These are phyloP conservation scores for Barnardius zonarius DNA, from an alignment of 2,113 vertebrate genomes.

Conservation along the genomic window DNA sequence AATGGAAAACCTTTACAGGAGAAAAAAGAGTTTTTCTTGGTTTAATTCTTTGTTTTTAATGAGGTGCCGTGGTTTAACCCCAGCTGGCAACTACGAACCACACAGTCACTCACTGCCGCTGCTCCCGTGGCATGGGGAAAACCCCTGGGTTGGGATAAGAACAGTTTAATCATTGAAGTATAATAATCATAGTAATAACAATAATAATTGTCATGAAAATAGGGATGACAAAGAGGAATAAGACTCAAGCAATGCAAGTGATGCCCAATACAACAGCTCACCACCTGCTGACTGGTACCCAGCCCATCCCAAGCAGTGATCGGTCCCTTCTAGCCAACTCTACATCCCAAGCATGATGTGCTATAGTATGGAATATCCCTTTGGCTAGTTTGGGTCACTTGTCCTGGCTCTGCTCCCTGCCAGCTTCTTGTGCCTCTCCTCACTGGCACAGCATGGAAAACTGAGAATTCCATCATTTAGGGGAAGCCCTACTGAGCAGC, in stretches of 20 bases:
- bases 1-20: conserved; percentile 42
- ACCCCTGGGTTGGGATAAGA: neutral
- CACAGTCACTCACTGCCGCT: neutral
- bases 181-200: neutral
- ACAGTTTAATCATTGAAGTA: neutral
- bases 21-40: neutral
- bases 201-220: neutral
- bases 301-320: neutral
- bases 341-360: neutral
- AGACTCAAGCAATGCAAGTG: neutral
- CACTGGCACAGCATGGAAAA: neutral
- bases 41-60: neutral
- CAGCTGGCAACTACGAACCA: neutral
- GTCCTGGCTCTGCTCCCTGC: neutral
- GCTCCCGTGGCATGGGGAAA: neutral
- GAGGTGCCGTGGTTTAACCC: neutral
- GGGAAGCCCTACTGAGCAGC: neutral
- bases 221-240: neutral
- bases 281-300: neutral
- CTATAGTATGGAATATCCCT: neutral
- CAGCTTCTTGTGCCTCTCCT: neutral
- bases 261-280: neutral
- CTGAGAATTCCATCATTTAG: neutral
- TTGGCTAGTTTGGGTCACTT: neutral
- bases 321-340: neutral